Percentiles rank a stretch among this genome's conserved stretches.
These are phyloP conservation scores for Melieria picta DNA, from an alignment of 2,888 invertebrate species.

Conservation along the genomic window DNA sequence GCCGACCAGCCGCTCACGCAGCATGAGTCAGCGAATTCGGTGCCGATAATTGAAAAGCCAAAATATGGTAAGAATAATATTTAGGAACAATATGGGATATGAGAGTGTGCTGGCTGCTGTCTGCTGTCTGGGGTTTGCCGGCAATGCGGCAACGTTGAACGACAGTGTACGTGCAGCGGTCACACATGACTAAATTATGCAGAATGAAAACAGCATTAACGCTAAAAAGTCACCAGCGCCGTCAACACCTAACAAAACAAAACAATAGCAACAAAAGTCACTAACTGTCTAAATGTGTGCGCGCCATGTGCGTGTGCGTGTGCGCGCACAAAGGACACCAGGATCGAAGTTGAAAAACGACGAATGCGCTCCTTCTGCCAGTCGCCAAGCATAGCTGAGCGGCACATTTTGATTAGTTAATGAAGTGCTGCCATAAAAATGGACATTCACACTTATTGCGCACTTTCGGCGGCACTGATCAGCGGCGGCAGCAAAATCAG, in stretches of 20 bases:
- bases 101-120: background rate
- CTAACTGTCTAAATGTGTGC: background rate
- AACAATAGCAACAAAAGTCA: slow-evolving; percentile 10
- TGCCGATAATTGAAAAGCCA: slow-evolving; percentile 1
- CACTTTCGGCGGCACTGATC: slow-evolving; percentile 1
- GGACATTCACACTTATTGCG: slow-evolving; percentile 18
- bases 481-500: slow-evolving; percentile 27
- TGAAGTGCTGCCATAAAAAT: slow-evolving; percentile 30
- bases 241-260: slow-evolving; percentile 27
- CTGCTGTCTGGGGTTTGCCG: background rate
- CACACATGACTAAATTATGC: slow-evolving; percentile 31
- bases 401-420: slow-evolving; percentile 17
- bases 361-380: background rate
- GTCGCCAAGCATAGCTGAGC: background rate
- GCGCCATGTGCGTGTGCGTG: background rate
- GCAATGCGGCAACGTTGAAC: background rate
- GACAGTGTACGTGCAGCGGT: slow-evolving; percentile 17
- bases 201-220: slow-evolving; percentile 33
- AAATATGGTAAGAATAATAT: slow-evolving; percentile 25
- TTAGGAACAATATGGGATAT: slow-evolving; percentile 24
- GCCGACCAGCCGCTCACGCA: background rate
- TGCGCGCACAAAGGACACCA: slow-evolving; percentile 4
- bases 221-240: slow-evolving; percentile 27
- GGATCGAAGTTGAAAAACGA: background rate
- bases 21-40: slow-evolving; percentile 16